Conservation (phyloP, 1,140 invertebrate species). For the Ceratina japonica region DNA sequence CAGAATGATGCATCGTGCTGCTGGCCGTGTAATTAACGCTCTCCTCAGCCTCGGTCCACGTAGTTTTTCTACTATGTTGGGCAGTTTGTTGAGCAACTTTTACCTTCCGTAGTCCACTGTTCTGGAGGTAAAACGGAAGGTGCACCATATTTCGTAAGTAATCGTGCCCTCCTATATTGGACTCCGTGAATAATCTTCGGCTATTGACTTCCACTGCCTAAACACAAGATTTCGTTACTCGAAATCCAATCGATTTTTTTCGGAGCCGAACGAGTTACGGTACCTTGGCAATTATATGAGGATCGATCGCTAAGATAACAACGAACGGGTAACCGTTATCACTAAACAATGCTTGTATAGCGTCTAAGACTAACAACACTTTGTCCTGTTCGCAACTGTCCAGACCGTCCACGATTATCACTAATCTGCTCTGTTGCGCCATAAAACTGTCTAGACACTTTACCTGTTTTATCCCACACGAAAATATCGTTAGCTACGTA, state of each 20-base stretch:
- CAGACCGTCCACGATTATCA: conserved; percentile 97
- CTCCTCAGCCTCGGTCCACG: conserved; percentile 79
- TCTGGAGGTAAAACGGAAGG: conserved; percentile 98
- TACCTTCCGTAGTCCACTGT: conserved; percentile 94
- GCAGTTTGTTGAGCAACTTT: conserved; percentile 92
- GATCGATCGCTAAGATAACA: conserved; percentile 96
- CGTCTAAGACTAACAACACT: conserved; percentile 94
- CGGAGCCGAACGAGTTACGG: conserved; percentile 27
- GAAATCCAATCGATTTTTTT: neutral
- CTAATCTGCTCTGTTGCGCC: conserved; percentile 93
- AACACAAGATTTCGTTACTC: neutral
- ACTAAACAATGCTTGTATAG: conserved; percentile 96
- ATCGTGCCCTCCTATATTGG: conserved; percentile 95
- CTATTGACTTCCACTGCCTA: conserved; percentile 96
- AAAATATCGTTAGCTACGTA: conserved; percentile 30
- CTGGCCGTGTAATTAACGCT: conserved; percentile 76
- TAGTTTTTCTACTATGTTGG: conserved; percentile 73
- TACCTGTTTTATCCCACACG: conserved; percentile 75
- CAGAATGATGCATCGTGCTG: conserved; percentile 79
- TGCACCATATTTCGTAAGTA: conserved; percentile 98
- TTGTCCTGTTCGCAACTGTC: conserved; percentile 99
- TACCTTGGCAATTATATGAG: conserved; percentile 97
- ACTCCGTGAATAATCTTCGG: conserved; percentile 90
- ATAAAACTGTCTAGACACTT: conserved; percentile 95
- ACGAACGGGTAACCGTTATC: conserved; percentile 95